Percentiles rank a stretch among this genome's conserved stretches.
Conservation (phyloP, 2,113 vertebrate species). For the Chaenocephalus aceratus region DNA sequence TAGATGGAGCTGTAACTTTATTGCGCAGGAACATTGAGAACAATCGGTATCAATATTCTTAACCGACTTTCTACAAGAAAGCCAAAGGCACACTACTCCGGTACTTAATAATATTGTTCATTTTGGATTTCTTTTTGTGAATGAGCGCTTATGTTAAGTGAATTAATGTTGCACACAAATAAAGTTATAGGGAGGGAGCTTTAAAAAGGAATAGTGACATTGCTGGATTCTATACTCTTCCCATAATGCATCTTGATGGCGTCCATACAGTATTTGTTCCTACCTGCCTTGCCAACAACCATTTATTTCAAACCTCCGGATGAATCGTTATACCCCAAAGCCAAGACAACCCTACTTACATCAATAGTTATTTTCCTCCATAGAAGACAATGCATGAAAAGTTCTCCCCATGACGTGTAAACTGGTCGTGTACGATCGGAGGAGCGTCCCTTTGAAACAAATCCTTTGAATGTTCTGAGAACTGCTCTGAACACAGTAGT, state of each 20-base stretch:
- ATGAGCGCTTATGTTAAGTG: not conserved
- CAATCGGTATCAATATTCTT: not conserved
- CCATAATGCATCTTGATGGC: not conserved
- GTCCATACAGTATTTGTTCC: not conserved
- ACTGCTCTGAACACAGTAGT: constrained; percentile 7
- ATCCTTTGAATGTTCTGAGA: constrained; percentile 7
- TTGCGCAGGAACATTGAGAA: not conserved
- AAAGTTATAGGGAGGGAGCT: not conserved
- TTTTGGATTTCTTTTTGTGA: not conserved
- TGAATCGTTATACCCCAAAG: not conserved
- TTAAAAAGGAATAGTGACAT: not conserved
- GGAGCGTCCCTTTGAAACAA: not conserved
- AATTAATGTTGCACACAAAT: not conserved
- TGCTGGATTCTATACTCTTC: not conserved
- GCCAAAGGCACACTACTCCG: not conserved
- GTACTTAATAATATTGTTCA: not conserved
- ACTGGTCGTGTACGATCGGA: not conserved
- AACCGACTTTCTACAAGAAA: not conserved
- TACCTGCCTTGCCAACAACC: not conserved
- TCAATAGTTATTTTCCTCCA: not conserved
- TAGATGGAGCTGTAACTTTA: not conserved
- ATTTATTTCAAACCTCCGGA: not conserved
- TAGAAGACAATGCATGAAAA: not conserved
- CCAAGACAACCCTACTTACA: not conserved
- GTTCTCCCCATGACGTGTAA: not conserved